Base-by-base conservation (phyloP, 2,797 vertebrate genomes). In the Acrossocheilus wenchowensis region DNA sequence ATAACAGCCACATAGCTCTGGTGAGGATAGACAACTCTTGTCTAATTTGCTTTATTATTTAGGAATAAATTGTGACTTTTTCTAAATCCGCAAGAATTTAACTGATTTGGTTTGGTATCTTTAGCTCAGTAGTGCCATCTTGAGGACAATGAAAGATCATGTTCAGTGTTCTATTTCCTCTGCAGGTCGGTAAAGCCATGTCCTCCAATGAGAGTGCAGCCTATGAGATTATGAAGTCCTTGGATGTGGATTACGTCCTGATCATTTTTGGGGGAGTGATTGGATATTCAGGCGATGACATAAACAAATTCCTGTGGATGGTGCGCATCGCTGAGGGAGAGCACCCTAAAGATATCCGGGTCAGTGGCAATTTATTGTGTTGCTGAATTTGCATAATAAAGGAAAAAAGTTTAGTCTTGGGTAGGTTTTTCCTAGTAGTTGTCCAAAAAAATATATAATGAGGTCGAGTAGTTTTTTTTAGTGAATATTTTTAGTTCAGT, bases 301-400 rank as follows among this genome's bases (percentile, higher is more conserved):
- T 99, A 89, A 99, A 99, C 94, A 99, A 99, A 91, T 99, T 99
- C 90, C 95, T 99, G 89, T 99, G 98, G 98, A 99, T 99, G 98
- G 98, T 99, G 93, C 96, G 98, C 92, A 99, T 99, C 93, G 98
- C 98, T 1, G 98, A 99, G 92, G 98, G 98, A 66, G 98, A 99
- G 86, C 98, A 99, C 92, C 98, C 98, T 39, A 99, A 99, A 95
- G 98, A 99, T 92, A 99, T 99, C 92, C 94, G 98, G 97, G 98
- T 99, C 95, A 97, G 95, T 92, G 74, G 30, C 43, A 19, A 41
- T 34, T 75, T 74, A 74, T 50, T 34, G 0, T n/a, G 5, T 21
- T 1, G 30, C 30, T 75, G 8, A 52, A 52, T 52, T 50, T 50
- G 26, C 43, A 6, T 34, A 74, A 30, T 48, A 74, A 26, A 73